phyloP scores from a whole-genome alignment of 23 tunicate genomes.

The Halocynthia roretzi region DNA sequence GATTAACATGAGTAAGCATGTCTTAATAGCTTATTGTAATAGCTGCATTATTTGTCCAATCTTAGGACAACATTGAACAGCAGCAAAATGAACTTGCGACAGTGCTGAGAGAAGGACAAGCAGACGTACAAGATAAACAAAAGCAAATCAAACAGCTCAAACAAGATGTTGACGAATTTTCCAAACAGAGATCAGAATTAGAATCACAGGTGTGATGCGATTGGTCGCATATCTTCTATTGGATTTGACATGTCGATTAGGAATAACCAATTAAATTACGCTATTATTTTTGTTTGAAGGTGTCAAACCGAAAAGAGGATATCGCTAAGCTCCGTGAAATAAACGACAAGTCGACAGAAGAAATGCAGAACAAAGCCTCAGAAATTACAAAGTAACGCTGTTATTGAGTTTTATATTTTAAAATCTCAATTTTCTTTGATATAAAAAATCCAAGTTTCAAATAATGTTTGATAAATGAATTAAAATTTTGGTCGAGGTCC shows the following conservation, averaged over 20 bases:
- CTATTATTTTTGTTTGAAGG: slow-evolving; percentile 6
- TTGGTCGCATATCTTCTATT: background rate
- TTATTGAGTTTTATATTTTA: too few relatives aligned
- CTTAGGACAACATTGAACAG: slow-evolving; percentile 86
- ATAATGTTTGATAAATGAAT: too few relatives aligned
- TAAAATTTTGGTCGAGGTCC: too few relatives aligned
- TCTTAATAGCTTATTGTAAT: background rate
- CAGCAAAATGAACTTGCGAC: slow-evolving; percentile 79
- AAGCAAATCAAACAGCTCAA: slow-evolving; percentile 83
- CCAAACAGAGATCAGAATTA: slow-evolving; percentile 52
- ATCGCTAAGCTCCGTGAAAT: slow-evolving; percentile 43
- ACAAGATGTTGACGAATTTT: slow-evolving; percentile 61
- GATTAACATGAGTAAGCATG: background rate
- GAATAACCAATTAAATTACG: background rate
- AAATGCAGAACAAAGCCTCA: slow-evolving; percentile 70
- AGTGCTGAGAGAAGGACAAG: slow-evolving; percentile 77
- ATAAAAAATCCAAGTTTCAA: too few relatives aligned
- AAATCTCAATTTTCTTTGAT: too few relatives aligned
- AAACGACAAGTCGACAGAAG: slow-evolving; percentile 57
- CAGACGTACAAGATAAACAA: slow-evolving; percentile 91
- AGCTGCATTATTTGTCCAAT: background rate
- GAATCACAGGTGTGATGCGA: slow-evolving; percentile 46
- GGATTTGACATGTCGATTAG: too few relatives aligned
- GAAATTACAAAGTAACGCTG: slow-evolving; percentile 63
- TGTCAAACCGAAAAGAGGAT: slow-evolving; percentile 49